Percentiles rank a stretch among this genome's conserved stretches.
These are phyloP conservation scores for Tipula vernalis DNA, from an alignment of 2,888 invertebrate species.

Conservation along the genomic window DNA sequence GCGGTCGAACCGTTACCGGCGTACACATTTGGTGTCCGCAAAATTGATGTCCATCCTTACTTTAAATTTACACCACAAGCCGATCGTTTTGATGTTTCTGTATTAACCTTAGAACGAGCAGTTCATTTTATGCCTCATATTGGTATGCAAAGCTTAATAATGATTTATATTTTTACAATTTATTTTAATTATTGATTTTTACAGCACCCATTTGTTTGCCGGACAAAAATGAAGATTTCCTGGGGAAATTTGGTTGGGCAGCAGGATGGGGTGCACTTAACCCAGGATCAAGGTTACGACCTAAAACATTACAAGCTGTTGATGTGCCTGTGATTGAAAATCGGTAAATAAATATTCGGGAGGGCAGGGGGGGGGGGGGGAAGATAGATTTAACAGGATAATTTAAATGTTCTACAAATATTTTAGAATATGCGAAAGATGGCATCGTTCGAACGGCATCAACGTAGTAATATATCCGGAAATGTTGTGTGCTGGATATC, in stretches of 20 bases:
- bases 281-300: conserved; percentile 71
- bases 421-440: conserved; percentile 43
- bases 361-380: too few species aligned
- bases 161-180: not conserved
- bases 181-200: conserved; percentile 17
- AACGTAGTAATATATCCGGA: conserved; percentile 75
- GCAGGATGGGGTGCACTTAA: conserved; percentile 87
- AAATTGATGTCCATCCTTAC: conserved; percentile 82
- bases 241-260: conserved; percentile 84
- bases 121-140: conserved; percentile 88
- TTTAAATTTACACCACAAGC: conserved; percentile 90
- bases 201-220: conserved; percentile 80
- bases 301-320: conserved; percentile 81
- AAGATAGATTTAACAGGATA: not conserved
- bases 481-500: conserved; percentile 90
- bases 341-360: conserved; percentile 34
- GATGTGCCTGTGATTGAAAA: conserved; percentile 91
- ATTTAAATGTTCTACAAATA: not conserved
- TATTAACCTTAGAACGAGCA: conserved; percentile 70
- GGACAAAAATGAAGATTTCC: conserved; percentile 76
- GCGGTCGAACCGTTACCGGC: conserved; percentile 84
- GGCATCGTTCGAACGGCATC: conserved; percentile 50
- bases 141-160: conserved; percentile 30
- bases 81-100: conserved; percentile 83
- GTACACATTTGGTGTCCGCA: conserved; percentile 82